A percentile compares a stretch with the other conserved stretches of the same genome.
Conservation (phyloP, 2,888 invertebrate species). For the Rhabditoides inermis region DNA sequence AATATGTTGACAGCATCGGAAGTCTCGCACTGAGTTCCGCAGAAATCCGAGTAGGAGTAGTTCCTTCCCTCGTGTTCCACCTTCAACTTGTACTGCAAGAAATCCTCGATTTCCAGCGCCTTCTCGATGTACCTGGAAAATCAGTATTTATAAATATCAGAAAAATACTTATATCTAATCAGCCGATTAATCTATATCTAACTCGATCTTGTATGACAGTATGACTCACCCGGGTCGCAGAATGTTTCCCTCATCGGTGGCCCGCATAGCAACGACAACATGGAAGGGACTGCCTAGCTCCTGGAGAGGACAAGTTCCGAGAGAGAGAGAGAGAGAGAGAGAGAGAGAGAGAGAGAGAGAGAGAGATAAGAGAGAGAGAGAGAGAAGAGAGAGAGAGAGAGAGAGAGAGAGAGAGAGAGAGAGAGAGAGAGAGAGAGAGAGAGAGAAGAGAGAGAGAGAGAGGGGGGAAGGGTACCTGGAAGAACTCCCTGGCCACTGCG, state of each 20-base stretch:
- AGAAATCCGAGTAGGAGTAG: conserved; percentile 49
- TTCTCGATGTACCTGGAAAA: conserved; percentile 44
- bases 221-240: conserved; percentile 37
- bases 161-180: background rate
- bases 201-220: background rate
- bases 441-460: background rate
- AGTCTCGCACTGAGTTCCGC: conserved; percentile 51
- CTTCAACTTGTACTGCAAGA: conserved; percentile 47
- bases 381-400: background rate
- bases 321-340: background rate
- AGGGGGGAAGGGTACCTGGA: conserved; percentile 9
- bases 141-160: background rate
- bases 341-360: background rate
- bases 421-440: background rate
- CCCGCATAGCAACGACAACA: conserved; percentile 47
- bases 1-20: conserved; percentile 49
- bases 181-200: no score
- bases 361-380: background rate
- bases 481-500: conserved; percentile 46
- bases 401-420: background rate
- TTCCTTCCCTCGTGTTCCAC: conserved; percentile 32
- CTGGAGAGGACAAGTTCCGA: conserved; percentile 8
- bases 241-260: conserved; percentile 43
- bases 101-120: conserved; percentile 49
- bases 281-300: conserved; percentile 49